A percentile compares a stretch with the other conserved stretches of the same genome.
Conservation (phyloP, 2,797 vertebrate genomes). For the Erethizon dorsatum region DNA sequence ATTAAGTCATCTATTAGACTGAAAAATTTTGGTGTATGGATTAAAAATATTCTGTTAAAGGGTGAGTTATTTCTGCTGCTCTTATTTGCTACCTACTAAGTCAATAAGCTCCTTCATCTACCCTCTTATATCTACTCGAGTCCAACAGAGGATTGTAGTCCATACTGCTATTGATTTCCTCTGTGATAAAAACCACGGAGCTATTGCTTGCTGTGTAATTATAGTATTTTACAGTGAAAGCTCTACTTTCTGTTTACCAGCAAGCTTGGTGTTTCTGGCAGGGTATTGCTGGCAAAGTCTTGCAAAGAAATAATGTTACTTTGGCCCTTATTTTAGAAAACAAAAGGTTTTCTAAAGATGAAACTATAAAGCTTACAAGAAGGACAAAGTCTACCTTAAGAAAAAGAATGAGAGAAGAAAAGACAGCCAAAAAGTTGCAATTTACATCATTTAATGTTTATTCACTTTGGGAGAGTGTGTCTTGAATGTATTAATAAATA, state of each 20-base stretch:
- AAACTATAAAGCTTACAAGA: neutral
- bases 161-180: conserved; percentile 86
- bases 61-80: conserved; percentile 83
- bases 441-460: neutral
- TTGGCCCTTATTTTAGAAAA: conserved; percentile 28
- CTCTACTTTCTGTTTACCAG: conserved; percentile 60
- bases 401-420: neutral
- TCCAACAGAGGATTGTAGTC: conserved; percentile 85
- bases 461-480: neutral
- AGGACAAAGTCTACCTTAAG: neutral
- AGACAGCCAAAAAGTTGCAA: neutral
- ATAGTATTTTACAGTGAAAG: conserved; percentile 67
- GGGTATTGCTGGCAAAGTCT: conserved; percentile 34
- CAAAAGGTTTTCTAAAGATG: conserved; percentile 11
- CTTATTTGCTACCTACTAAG: conserved; percentile 80
- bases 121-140: conserved; percentile 49
- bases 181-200: conserved; percentile 86
- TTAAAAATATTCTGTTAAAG: conserved; percentile 81
- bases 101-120: conserved; percentile 67
- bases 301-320: conserved; percentile 52
- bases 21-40: conserved; percentile 83
- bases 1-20: conserved; percentile 67
- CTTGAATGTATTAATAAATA: conserved; percentile 7
- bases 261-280: conserved; percentile 40
- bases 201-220: conserved; percentile 73